Percentiles rank a stretch among this genome's conserved stretches.
Evolutionary conservation across 2,113 vertebrate species (phyloP).

Genomic region (Sardina pilchardus): DNA sequence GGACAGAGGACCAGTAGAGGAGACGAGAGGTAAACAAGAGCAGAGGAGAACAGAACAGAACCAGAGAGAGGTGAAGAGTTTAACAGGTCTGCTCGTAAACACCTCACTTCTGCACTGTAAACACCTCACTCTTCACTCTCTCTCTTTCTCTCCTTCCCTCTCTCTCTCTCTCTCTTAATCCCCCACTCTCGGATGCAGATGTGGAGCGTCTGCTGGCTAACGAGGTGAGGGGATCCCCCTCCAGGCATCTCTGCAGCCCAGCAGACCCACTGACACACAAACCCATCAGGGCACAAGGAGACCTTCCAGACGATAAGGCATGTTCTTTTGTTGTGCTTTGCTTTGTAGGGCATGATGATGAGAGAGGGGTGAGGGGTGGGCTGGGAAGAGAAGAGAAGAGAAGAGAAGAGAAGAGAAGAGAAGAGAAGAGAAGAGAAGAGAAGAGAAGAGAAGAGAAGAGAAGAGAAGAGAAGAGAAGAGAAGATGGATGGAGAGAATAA

Average conservation of each 20-base stretch:
- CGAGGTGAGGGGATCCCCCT: background rate
- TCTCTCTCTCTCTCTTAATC: background rate
- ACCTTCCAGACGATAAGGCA: too few relatives aligned
- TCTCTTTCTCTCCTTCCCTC: background rate
- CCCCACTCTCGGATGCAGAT: background rate
- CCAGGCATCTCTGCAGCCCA: background rate
- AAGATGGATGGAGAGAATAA: too few relatives aligned
- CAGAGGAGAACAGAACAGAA: background rate
- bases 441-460: too few relatives aligned
- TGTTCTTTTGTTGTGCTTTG: too few relatives aligned
- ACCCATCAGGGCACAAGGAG: too few relatives aligned
- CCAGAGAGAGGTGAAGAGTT: background rate
- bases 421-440: too few relatives aligned
- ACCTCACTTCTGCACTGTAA: background rate
- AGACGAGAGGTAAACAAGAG: background rate
- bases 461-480: too few relatives aligned
- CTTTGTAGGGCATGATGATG: too few relatives aligned
- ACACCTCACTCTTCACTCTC: background rate
- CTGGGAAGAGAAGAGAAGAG: background rate
- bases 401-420: too few relatives aligned
- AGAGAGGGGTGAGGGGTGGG: too few relatives aligned
- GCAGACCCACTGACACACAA: background rate
- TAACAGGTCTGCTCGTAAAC: background rate
- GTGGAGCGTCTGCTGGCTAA: background rate
- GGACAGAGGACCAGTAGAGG: background rate